These are phyloP conservation scores for Schizotus pectinicornis DNA, from an alignment of 2,888 invertebrate species.

Conservation along the genomic window DNA sequence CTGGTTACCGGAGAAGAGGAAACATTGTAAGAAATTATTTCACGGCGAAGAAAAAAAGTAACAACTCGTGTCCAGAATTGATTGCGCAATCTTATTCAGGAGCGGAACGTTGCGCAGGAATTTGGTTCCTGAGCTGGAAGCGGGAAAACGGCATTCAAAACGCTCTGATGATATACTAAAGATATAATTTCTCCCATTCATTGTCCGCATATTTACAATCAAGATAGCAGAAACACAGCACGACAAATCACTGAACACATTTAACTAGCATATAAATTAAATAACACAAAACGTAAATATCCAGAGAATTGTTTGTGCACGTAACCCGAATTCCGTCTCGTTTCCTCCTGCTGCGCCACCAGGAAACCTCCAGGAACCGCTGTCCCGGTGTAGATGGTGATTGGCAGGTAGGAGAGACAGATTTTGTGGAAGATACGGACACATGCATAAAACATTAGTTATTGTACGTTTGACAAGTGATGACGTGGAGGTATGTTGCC, in stretches of 20 bases:
- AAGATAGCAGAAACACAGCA: slow-evolving; percentile 47
- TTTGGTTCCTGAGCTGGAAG: too few relatives aligned
- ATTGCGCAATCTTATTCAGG: too few relatives aligned
- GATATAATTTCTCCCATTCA: slow-evolving; percentile 28
- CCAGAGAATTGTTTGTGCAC: neutral
- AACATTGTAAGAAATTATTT: too few relatives aligned
- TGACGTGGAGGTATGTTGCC: slow-evolving; percentile 50
- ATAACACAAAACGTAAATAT: slow-evolving; percentile 40
- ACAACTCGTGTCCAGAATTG: too few relatives aligned
- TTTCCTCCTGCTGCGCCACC: neutral
- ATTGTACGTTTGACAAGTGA: slow-evolving; percentile 53
- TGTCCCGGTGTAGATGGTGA: slow-evolving; percentile 31
- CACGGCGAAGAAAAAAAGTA: too few relatives aligned
- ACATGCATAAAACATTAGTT: slow-evolving; percentile 54
- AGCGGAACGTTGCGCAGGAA: too few relatives aligned
- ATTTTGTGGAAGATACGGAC: slow-evolving; percentile 46
- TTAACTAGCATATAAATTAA: slow-evolving; percentile 48
- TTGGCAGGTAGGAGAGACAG: slow-evolving; percentile 48
- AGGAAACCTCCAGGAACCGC: neutral
- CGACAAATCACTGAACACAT: slow-evolving; percentile 52
- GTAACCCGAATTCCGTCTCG: neutral
- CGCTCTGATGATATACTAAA: slow-evolving; percentile 11
- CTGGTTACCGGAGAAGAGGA: too few relatives aligned
- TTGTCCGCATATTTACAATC: slow-evolving; percentile 24
- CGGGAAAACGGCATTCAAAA: slow-evolving; percentile 5